Conservation (phyloP, 2,888 invertebrate genomes). For the Apoda limacodes region DNA sequence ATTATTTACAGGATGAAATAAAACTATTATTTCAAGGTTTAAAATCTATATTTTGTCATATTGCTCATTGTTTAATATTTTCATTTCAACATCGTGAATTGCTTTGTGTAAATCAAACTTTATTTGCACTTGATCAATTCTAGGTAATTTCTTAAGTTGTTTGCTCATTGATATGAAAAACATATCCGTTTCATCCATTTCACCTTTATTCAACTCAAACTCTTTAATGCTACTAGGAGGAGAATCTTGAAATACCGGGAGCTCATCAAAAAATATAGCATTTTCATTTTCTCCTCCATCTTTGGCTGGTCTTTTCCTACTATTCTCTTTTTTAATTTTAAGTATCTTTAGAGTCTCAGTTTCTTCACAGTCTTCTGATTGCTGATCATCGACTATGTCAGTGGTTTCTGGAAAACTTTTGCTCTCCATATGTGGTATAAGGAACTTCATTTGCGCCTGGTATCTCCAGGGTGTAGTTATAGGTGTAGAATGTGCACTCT, state of each 20-base stretch:
- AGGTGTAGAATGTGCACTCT: not conserved
- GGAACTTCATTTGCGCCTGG: not conserved
- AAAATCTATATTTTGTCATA: no score
- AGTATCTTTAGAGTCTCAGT: not conserved
- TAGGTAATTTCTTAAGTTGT: not conserved
- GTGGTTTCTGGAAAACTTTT: not conserved
- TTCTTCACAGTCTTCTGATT: not conserved
- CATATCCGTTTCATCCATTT: not conserved
- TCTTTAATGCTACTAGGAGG: not conserved
- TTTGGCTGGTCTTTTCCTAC: no score
- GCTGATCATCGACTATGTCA: not conserved
- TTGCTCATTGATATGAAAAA: not conserved
- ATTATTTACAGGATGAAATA: no score
- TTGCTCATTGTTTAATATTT: no score
- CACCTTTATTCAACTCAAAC: no score
- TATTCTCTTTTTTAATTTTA: not conserved
- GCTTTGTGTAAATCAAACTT: not conserved
- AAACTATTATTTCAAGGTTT: no score
- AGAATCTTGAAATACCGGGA: not conserved
- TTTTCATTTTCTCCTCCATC: not conserved
- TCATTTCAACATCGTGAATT: not conserved
- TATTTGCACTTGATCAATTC: not conserved
- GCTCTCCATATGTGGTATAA: not conserved
- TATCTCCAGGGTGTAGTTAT: not conserved
- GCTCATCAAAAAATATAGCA: not conserved